A percentile compares a stretch with the other conserved stretches of the same genome.
Evolutionary conservation across 2,113 vertebrate species (phyloP).

Genomic region (Neolamprologus fasciatus): DNA sequence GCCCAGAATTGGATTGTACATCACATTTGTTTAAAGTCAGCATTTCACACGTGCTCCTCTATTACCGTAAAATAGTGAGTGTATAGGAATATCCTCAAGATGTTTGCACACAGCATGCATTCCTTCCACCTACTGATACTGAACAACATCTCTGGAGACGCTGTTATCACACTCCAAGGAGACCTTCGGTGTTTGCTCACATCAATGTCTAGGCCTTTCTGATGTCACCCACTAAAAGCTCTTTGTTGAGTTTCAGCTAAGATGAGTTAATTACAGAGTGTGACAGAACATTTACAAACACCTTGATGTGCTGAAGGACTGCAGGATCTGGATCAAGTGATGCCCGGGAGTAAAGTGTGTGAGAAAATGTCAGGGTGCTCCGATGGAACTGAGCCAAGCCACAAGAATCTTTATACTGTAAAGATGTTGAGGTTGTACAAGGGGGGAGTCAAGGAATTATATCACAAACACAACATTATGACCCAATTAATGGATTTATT

Average conservation of each 20-base stretch:
- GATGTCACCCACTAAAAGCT: constrained; percentile 7
- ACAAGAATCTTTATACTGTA: constrained; percentile 2
- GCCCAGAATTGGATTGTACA: not conserved
- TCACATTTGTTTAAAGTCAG: not conserved
- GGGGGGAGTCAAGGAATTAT: not conserved
- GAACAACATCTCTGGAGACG: not conserved
- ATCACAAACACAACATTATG: not conserved
- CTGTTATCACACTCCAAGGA: not conserved
- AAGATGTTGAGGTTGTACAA: not conserved
- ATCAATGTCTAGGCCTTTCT: not conserved
- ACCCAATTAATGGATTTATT: not conserved
- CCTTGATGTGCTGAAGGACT: constrained; percentile 5
- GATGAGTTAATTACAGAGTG: constrained; percentile 40
- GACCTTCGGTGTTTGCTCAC: not conserved
- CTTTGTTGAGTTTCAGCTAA: constrained; percentile 9
- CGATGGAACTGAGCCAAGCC: not conserved
- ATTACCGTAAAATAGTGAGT: not conserved
- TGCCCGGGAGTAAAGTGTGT: not conserved
- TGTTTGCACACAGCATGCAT: not conserved
- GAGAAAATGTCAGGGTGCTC: not conserved
- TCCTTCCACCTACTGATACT: not conserved
- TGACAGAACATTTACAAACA: constrained; percentile 28
- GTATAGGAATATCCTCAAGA: not conserved
- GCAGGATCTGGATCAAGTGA: constrained; percentile 10
- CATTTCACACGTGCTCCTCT: accelerated